Evolutionary conservation across 2,888 invertebrate genomes (phyloP), one percentile per base, ranked within the genome.

Genomic region (Ernsta delagoae): DNA sequence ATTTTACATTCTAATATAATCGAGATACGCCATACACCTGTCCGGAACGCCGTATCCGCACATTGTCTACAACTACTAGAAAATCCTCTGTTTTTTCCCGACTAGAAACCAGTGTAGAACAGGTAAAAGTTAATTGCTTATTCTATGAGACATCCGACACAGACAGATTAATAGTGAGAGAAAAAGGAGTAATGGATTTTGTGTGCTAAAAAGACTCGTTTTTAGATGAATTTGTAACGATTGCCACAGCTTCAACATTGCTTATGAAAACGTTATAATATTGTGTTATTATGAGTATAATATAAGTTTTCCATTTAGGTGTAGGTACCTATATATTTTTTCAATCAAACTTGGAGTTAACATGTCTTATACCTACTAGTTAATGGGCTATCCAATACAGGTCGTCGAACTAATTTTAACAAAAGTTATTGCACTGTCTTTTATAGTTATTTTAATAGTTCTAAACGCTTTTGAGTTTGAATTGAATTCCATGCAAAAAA

Each of bases 31-130:
- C 6, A 56, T 7, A 48, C 89, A 91, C 88, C 90, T 89, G 90
- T 86, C 88, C 90, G 92, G 91, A 88, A 89, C 88, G 78, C 77
- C 71, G 79, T 84, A 90, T 92, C 92, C 92, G 92, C 83, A 76
- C 90, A 90, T 91, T 92, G 92, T 91, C 80, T 83, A 78, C 71
- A 77, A 78, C 85, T 87, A 85, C 83, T 81, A 85, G 82, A 82
- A 86, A 80, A 82, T 79, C 59, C 61, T 59, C 65, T 69, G 57
- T 71, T 63, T 72, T 68, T 71, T 63, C 66, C 70, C 63, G 43
- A 36, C 63, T 67, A 67, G 64, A 70, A 59, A 63, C 62, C 34
- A 9, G 54, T 4, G 36, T 12, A 66, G 65, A 61, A 36, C 70
- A 43, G 48, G 61, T 56, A 65, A 57, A 61, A 54, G 56, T 60